Conservation (phyloP, 1,140 invertebrate genomes). For the Drosophila orosa region DNA sequence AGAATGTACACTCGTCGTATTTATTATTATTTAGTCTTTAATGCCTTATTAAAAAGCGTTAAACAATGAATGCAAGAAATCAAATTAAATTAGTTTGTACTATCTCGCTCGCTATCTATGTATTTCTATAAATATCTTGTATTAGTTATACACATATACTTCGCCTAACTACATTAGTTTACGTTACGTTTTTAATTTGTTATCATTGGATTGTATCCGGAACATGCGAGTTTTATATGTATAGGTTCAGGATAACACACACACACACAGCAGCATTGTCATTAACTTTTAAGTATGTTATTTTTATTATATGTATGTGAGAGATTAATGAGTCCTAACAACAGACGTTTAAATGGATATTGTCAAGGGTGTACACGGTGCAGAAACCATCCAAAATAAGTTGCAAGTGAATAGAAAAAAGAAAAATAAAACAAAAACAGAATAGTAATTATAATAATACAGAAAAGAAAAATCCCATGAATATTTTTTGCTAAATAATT, state of each 20-base stretch:
- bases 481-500: constrained; percentile 79
- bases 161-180: constrained; percentile 43
- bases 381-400: constrained; percentile 16
- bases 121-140: constrained; percentile 22
- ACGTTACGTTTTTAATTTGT: constrained; percentile 49
- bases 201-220: constrained; percentile 59
- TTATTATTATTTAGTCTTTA: constrained; percentile 81
- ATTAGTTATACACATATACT: constrained; percentile 27
- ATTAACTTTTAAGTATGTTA: constrained; percentile 73
- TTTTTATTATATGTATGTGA: constrained; percentile 63
- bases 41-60: constrained; percentile 25
- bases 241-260: constrained; percentile 48
- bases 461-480: constrained; percentile 28
- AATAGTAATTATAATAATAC: constrained; percentile 13
- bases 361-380: constrained; percentile 9
- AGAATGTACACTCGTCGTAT: constrained; percentile 59
- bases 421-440: constrained; percentile 3
- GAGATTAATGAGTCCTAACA: constrained; percentile 4
- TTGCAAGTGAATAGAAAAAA: constrained; percentile 6
- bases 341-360: constrained; percentile 1
- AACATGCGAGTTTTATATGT: constrained; percentile 62
- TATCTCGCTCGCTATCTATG: constrained; percentile 9
- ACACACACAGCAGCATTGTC: constrained; percentile 67
- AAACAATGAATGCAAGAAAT: constrained; percentile 17
- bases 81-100: constrained; percentile 32